These are phyloP conservation scores for Peromyscus californicus DNA, from an alignment of 2,113 vertebrate species.

Conservation along the genomic window DNA sequence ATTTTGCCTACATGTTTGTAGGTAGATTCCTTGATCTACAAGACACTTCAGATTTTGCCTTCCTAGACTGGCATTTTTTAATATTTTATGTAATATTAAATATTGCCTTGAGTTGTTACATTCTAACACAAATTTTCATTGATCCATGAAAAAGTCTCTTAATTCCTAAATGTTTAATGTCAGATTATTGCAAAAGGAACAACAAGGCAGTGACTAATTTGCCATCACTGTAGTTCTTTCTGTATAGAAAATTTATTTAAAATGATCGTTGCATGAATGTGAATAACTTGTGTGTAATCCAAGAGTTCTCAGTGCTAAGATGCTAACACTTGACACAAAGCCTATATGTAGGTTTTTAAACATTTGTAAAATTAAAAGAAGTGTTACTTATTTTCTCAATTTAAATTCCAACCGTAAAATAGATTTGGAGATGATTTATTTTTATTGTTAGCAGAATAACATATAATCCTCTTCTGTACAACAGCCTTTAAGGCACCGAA, in stretches of 20 bases:
- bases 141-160: neutral
- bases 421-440: slow-evolving; percentile 5
- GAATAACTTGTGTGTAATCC: neutral
- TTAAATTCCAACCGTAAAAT: slow-evolving; percentile 30
- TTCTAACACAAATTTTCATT: slow-evolving; percentile 42
- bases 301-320: neutral
- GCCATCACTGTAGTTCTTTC: neutral
- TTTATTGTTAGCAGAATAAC: slow-evolving; percentile 17
- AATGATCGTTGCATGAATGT: neutral
- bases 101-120: neutral
- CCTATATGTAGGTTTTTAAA: neutral
- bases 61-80: neutral
- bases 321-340: neutral
- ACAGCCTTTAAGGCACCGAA: neutral
- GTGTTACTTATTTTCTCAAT: neutral
- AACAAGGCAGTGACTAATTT: neutral
- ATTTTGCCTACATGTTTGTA: neutral
- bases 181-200: slow-evolving; percentile 32
- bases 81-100: neutral
- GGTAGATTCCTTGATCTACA: neutral
- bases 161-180: slow-evolving; percentile 21
- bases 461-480: neutral
- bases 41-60: neutral
- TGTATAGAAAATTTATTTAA: slow-evolving; percentile 17
- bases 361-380: slow-evolving; percentile 32